Percentiles rank a stretch among this genome's conserved stretches.
phyloP scores from a whole-genome alignment of 2,797 vertebrate species.

The Melanotaenia nigrans region DNA sequence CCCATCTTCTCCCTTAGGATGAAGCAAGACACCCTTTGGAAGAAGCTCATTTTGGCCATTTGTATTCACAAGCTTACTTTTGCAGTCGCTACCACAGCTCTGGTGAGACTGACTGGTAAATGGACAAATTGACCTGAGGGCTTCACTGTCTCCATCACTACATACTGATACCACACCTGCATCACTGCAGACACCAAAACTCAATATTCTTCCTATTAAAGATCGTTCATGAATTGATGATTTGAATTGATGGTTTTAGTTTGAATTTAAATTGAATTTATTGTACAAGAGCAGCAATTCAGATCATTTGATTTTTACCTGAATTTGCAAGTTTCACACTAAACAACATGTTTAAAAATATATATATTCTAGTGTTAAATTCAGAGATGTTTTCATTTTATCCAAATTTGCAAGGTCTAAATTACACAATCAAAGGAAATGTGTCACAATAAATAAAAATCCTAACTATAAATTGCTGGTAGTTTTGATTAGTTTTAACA shows the following conservation, averaged over 20 bases:
- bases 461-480: neutral
- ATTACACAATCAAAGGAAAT: neutral
- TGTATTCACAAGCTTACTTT: neutral
- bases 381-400: neutral
- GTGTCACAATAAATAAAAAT: neutral
- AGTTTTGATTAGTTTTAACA: neutral
- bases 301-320: neutral
- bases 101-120: neutral
- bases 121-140: neutral
- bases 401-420: neutral
- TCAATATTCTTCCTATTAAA: neutral
- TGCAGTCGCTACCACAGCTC: neutral
- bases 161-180: neutral
- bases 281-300: neutral
- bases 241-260: neutral
- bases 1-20: neutral
- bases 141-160: neutral
- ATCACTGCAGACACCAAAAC: neutral
- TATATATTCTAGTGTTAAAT: too few species aligned
- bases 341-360: neutral
- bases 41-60: neutral
- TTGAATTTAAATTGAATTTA: neutral
- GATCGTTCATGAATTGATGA: too few species aligned
- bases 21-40: neutral
- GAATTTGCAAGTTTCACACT: neutral